These are phyloP conservation scores for Lissocephala sabroskyi DNA, from an alignment of 2,888 invertebrate genomes.

Conservation along the genomic window DNA sequence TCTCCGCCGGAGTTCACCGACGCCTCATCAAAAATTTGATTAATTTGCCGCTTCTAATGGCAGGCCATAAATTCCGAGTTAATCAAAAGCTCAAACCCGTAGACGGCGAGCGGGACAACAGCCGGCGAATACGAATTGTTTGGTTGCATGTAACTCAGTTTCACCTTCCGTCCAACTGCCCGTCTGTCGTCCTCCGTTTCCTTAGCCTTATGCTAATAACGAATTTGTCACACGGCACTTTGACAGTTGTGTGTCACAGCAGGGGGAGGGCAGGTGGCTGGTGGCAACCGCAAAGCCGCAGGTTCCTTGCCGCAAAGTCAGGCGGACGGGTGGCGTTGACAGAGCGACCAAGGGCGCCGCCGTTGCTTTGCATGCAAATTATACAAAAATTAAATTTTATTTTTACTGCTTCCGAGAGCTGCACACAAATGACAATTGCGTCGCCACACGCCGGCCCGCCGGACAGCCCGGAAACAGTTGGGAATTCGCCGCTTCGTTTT, in stretches of 20 bases:
- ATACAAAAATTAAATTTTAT: slow-evolving; percentile 25
- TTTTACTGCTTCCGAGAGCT: slow-evolving; percentile 22
- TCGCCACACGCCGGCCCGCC: no score
- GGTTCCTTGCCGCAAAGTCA: slow-evolving; percentile 23
- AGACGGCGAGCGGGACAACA: slow-evolving; percentile 2
- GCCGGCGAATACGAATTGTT: background rate
- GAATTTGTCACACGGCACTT: slow-evolving; percentile 66
- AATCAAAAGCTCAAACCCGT: slow-evolving; percentile 48
- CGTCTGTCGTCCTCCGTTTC: background rate
- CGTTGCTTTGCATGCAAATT: slow-evolving; percentile 31
- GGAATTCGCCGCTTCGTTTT: no score
- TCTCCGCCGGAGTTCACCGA: background rate
- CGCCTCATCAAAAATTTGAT: slow-evolving; percentile 50
- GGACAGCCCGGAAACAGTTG: no score
- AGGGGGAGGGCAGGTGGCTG: background rate
- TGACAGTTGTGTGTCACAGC: slow-evolving; percentile 63
- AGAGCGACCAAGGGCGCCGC: slow-evolving; percentile 17
- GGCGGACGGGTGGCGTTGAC: slow-evolving; percentile 36
- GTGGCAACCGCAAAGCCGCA: slow-evolving; percentile 7
- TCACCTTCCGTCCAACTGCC: background rate
- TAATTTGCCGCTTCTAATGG: slow-evolving; percentile 64
- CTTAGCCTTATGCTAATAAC: slow-evolving; percentile 41
- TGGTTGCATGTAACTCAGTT: background rate
- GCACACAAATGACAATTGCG: background rate
- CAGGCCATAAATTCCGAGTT: slow-evolving; percentile 63